A percentile compares a stretch with the other conserved stretches of the same genome.
These are phyloP conservation scores for Ceratina australensis DNA, from an alignment of 1,140 invertebrate genomes.

Conservation along the genomic window DNA sequence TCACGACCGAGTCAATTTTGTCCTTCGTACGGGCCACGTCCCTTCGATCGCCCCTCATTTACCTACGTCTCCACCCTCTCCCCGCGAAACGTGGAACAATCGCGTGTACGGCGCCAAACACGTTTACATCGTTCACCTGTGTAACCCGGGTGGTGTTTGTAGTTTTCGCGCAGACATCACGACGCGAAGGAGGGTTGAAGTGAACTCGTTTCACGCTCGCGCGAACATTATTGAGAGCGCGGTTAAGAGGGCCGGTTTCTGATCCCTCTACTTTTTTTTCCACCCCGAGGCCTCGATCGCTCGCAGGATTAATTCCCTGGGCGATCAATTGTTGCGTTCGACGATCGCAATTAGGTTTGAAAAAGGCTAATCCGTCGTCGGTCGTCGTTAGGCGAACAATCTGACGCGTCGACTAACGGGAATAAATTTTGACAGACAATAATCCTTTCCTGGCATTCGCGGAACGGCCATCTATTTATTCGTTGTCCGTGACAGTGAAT, in stretches of 20 bases:
- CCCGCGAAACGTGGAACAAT: conserved; percentile 45
- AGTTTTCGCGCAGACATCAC: neutral
- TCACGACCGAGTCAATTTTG: conserved; percentile 70
- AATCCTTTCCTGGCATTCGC: conserved; percentile 33
- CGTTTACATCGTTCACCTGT: too few relatives aligned
- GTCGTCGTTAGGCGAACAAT: neutral
- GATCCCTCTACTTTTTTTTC: conserved; percentile 22
- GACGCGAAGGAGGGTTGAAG: conserved; percentile 32
- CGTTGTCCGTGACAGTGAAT: conserved; percentile 55
- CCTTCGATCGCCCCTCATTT: neutral
- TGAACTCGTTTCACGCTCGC: conserved; percentile 70
- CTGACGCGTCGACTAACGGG: neutral
- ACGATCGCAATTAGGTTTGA: neutral
- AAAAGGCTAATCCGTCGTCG: neutral
- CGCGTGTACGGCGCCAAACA: neutral
- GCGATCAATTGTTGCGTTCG: neutral
- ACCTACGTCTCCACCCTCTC: conserved; percentile 40
- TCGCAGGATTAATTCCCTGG: conserved; percentile 32
- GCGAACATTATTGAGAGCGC: conserved; percentile 67
- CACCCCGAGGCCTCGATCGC: conserved; percentile 34
- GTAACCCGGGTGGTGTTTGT: too few relatives aligned
- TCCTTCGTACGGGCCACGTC: conserved; percentile 45
- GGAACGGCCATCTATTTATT: conserved; percentile 59
- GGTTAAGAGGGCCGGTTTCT: conserved; percentile 45
- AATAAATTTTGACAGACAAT: neutral